Base-by-base conservation (phyloP, 2,888 invertebrate species). In the Tryphoninae sp. region DNA sequence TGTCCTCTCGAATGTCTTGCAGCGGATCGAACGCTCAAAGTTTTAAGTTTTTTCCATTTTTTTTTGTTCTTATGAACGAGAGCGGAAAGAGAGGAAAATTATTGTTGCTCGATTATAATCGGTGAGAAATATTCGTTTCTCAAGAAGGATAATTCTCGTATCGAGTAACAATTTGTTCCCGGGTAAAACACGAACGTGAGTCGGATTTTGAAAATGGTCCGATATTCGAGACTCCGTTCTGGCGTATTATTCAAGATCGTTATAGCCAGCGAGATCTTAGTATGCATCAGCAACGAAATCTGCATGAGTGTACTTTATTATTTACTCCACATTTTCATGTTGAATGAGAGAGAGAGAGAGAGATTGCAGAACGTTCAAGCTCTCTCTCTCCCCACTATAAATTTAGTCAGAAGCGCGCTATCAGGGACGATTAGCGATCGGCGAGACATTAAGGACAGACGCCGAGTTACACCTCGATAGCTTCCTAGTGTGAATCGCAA, bases 401-500 rank as follows among this genome's bases (percentile, higher is more conserved):
- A 85, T 84, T 86, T 85, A 86, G 86, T 86, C 83, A 85, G 82
- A 86, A 84, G 83, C 79, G 81, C 81, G 82, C 81, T 84, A 84
- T 78, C 33, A 84, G 84, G 83, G 69, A 72, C 79, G 85, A 87
- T 88, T 86, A 86, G 86, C 82, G 86, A 87, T 87, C 84, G 84
- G 82, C 77, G 84, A 82, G 84, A 86, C 82, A 83, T 83, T 68
- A 74, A 65, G 73, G 83, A 65, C 69, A 80, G 82, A 85, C 83
- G 84, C 80, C 78, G 81, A 84, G 85, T 84, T 85, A 83, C 84
- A 84, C 84, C 85, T 85, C 55, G 19, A 42, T 51, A 45, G 71
- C 85, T 87, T 86, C 81, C 83, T 78, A 83, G 84, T 80, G 83
- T 75, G 84, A 84, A 84, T 86, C 84, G 86, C 86, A 87, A 89